Evolutionary conservation across 1,140 invertebrate species (phyloP).

Genomic region (Aricia agestis): DNA sequence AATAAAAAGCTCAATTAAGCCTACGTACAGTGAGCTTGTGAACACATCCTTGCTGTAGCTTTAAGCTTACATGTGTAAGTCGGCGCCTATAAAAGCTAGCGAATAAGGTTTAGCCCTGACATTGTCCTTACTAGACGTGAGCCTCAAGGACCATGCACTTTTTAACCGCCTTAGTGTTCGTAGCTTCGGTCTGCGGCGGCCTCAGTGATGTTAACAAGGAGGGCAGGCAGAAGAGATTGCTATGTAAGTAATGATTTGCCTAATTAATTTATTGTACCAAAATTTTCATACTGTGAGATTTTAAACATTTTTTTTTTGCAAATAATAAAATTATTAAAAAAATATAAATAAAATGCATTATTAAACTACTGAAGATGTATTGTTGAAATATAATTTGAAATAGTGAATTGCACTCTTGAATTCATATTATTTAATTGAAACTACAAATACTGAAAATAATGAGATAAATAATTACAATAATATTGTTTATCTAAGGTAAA

Average conservation of each 20-base stretch:
- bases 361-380: too few relatives aligned
- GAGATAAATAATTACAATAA: too few relatives aligned
- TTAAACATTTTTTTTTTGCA: too few relatives aligned
- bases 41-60: conserved; percentile 61
- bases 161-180: conserved; percentile 37
- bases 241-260: conserved; percentile 47
- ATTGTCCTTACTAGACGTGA: conserved; percentile 49
- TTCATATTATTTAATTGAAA: background rate
- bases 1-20: conserved; percentile 11
- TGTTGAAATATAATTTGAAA: too few relatives aligned
- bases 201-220: conserved; percentile 30
- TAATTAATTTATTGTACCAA: too few relatives aligned
- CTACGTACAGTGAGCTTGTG: conserved; percentile 14
- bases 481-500: too few relatives aligned
- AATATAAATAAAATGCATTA: too few relatives aligned
- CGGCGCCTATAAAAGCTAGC: conserved; percentile 67
- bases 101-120: conserved; percentile 57
- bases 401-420: too few relatives aligned
- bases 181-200: conserved; percentile 26
- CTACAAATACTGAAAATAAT: too few relatives aligned
- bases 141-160: conserved; percentile 43
- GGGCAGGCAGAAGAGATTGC: conserved; percentile 38
- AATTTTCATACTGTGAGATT: too few relatives aligned
- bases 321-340: too few relatives aligned
- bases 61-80: conserved; percentile 49